These are phyloP conservation scores for Novumbra hubbsi DNA, from an alignment of 2,797 vertebrate species.

Conservation along the genomic window DNA sequence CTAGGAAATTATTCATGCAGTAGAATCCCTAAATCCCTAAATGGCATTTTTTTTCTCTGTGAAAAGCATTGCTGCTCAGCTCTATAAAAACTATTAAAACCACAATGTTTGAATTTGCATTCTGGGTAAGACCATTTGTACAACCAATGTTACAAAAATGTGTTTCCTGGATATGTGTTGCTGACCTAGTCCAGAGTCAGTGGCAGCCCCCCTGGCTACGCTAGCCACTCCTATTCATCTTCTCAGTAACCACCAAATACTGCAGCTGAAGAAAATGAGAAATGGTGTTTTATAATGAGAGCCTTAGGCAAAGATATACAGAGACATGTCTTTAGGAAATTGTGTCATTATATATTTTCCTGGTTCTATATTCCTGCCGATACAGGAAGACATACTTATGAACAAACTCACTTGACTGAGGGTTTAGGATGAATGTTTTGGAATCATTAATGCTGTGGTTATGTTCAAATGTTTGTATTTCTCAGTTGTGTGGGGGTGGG, in stretches of 20 bases:
- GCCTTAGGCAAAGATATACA: conserved; percentile 68
- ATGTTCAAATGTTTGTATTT: neutral
- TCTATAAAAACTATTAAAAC: conserved; percentile 3
- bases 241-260: conserved; percentile 60
- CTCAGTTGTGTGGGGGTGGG: neutral
- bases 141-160: neutral
- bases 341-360: conserved; percentile 72
- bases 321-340: conserved; percentile 66
- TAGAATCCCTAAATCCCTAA: neutral
- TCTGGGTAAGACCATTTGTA: neutral
- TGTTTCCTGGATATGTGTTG: conserved; percentile 5
- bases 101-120: neutral
- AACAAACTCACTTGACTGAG: conserved; percentile 36
- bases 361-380: conserved; percentile 60
- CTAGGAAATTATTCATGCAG: neutral
- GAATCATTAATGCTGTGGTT: conserved; percentile 7
- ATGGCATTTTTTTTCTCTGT: neutral
- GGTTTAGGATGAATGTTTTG: conserved; percentile 20
- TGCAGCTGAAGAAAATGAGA: conserved; percentile 66
- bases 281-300: conserved; percentile 71
- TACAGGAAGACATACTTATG: conserved; percentile 60
- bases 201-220: conserved; percentile 7
- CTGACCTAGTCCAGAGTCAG: neutral
- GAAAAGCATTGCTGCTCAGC: neutral
- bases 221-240: conserved; percentile 47